Evolutionary conservation across 2,113 vertebrate genomes (phyloP).

Genomic region (Lycaon pictus): DNA sequence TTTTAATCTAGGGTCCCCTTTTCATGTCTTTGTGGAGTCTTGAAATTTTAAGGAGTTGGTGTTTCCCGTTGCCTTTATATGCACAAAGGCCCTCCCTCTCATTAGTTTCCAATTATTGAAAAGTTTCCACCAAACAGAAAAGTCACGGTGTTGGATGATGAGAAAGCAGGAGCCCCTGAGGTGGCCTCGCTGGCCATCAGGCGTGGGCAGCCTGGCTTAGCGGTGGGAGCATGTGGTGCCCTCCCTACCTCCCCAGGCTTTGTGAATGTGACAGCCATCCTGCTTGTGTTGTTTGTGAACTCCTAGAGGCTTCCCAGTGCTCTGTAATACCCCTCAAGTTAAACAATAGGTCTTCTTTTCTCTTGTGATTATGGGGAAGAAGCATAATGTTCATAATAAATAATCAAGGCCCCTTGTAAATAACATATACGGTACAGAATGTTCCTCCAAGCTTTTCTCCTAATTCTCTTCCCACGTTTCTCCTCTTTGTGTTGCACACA

Average conservation of each 20-base stretch:
- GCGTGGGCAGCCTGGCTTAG: background rate
- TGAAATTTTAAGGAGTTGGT: background rate
- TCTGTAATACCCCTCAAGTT: background rate
- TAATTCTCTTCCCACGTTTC: constrained; percentile 72
- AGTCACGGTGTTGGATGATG: background rate
- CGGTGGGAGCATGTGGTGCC: rapidly evolving
- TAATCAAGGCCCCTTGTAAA: constrained; percentile 56
- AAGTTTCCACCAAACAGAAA: background rate
- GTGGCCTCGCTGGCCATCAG: background rate
- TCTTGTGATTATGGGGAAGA: constrained; percentile 54
- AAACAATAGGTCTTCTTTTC: background rate
- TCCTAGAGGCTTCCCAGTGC: background rate
- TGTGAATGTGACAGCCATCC: background rate
- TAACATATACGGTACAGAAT: constrained; percentile 63
- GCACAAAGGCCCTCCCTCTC: background rate
- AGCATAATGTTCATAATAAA: constrained; percentile 58
- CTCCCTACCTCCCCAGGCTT: background rate
- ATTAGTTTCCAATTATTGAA: background rate
- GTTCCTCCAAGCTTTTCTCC: constrained; percentile 63
- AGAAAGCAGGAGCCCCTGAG: background rate
- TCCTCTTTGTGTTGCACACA: constrained; percentile 21
- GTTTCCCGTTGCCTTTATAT: background rate
- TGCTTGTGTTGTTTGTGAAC: background rate
- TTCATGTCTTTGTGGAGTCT: background rate
- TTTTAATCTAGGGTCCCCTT: constrained; percentile 4